Evolutionary conservation across 2,888 invertebrate species (phyloP).

Genomic region (Clusia tigrina): DNA sequence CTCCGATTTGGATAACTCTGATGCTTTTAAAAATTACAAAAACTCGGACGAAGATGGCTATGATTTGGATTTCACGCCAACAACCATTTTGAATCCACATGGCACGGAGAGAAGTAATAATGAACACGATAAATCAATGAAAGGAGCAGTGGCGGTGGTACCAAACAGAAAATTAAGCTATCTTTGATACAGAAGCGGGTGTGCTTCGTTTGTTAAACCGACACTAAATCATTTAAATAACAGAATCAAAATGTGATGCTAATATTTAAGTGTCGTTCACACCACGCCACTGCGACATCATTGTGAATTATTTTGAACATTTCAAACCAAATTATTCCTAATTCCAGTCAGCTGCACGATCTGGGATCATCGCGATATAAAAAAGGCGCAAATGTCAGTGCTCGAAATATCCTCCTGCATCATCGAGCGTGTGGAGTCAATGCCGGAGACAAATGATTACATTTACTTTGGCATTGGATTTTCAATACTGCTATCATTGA

Average conservation of each 20-base stretch:
- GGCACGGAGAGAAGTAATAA: slow-evolving; percentile 77
- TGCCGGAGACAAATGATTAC: slow-evolving; percentile 81
- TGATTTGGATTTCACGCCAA: slow-evolving; percentile 76
- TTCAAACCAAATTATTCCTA: slow-evolving; percentile 19
- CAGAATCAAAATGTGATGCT: too few relatives aligned
- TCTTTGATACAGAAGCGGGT: too few relatives aligned
- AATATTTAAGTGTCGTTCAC: too few relatives aligned
- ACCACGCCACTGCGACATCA: too few relatives aligned
- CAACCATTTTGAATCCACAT: slow-evolving; percentile 77
- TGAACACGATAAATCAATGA: slow-evolving; percentile 41
- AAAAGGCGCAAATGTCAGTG: slow-evolving; percentile 92
- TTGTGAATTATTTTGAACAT: background rate
- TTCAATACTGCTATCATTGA: slow-evolving; percentile 69
- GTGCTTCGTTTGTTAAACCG: too few relatives aligned
- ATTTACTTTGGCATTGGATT: slow-evolving; percentile 75
- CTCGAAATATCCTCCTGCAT: slow-evolving; percentile 95
- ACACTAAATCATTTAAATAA: too few relatives aligned
- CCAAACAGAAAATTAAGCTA: too few relatives aligned
- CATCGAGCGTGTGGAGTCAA: slow-evolving; percentile 87
- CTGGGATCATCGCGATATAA: slow-evolving; percentile 90
- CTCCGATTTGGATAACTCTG: slow-evolving; percentile 76
- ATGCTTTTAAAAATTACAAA: slow-evolving; percentile 68
- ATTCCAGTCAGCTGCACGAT: slow-evolving; percentile 88
- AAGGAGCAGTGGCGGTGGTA: too few relatives aligned
- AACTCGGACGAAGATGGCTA: slow-evolving; percentile 66